Percentiles rank a stretch among this genome's conserved stretches.
Conservation (phyloP, 2,797 vertebrate species). For the Acrocephalus scirpaceus region DNA sequence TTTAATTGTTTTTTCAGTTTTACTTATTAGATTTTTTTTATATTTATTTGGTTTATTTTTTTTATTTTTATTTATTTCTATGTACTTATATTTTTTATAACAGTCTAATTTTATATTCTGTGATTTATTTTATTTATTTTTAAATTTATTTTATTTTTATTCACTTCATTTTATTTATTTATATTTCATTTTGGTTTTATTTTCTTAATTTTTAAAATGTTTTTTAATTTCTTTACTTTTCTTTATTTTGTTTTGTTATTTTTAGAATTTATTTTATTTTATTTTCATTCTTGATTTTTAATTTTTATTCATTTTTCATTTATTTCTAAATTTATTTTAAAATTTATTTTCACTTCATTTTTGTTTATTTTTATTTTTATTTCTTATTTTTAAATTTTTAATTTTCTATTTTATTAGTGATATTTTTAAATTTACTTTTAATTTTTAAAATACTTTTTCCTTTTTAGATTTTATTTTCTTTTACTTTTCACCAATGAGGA, state of each 20-base stretch:
- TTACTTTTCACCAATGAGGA: rapidly evolving
- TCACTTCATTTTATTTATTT: neutral
- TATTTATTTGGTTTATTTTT: neutral
- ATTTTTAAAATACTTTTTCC: too few relatives aligned
- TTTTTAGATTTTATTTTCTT: neutral
- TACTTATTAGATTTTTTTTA: neutral
- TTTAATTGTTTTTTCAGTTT: neutral
- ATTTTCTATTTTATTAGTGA: neutral
- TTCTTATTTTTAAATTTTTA: too few relatives aligned
- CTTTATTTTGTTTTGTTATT: neutral
- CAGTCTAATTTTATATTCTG: neutral
- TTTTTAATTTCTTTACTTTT: too few relatives aligned
- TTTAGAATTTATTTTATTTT: neutral
- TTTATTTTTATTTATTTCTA: neutral
- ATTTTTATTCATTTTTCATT: neutral
- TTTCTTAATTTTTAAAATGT: neutral
- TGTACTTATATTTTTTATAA: neutral
- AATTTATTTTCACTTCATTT: neutral
- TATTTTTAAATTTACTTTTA: neutral
- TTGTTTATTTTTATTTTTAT: neutral
- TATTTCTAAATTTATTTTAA: neutral
- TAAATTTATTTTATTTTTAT: neutral
- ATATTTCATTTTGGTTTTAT: neutral
- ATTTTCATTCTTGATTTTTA: neutral
- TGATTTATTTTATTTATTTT: neutral